A percentile compares a stretch with the other conserved stretches of the same genome.
These are phyloP conservation scores for Xerus inauris DNA, from an alignment of 2,113 vertebrate genomes.

Conservation along the genomic window DNA sequence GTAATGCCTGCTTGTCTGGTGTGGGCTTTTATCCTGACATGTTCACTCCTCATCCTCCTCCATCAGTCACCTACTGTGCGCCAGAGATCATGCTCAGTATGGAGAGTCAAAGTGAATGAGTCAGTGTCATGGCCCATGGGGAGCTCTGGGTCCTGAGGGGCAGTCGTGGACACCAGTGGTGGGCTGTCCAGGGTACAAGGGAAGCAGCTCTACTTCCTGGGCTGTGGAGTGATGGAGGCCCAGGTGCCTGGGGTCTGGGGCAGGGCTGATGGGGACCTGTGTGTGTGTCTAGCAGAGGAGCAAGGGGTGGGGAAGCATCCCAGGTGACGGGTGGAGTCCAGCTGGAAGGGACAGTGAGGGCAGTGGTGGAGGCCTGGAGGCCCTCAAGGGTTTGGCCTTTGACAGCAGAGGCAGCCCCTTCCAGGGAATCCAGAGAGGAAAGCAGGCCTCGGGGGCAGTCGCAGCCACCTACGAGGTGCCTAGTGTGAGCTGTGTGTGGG, in stretches of 20 bases:
- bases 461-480: no score
- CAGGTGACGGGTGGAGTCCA: not conserved
- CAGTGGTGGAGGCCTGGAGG: not conserved
- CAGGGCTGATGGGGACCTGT: not conserved
- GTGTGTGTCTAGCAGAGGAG: accelerated
- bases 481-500: not conserved
- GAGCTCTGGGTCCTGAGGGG: accelerated
- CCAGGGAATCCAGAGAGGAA: no score
- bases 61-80: no score
- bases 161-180: accelerated
- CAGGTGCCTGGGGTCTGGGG: accelerated
- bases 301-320: not conserved
- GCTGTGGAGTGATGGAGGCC: not conserved
- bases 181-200: accelerated
- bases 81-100: accelerated
- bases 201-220: not conserved
- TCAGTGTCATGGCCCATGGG: accelerated
- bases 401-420: not conserved
- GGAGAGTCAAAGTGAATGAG: not conserved
- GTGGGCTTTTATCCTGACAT: not conserved
- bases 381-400: not conserved
- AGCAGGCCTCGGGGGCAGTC: not conserved
- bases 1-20: no score
- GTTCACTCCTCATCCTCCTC: not conserved
- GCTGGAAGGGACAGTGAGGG: no score